Base-by-base conservation (phyloP, 2,797 vertebrate genomes). In the Gymnocypris eckloni region DNA sequence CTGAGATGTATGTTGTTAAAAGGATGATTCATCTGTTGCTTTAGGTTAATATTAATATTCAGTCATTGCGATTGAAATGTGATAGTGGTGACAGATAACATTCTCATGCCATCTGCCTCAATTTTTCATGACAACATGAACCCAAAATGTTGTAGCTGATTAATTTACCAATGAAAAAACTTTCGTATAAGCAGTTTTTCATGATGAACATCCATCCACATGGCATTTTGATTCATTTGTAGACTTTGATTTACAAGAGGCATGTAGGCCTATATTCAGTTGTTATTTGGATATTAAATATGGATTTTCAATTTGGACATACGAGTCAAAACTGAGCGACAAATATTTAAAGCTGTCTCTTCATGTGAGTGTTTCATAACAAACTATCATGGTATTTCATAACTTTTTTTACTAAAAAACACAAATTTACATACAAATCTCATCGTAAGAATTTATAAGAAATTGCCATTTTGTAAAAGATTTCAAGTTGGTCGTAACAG, bases 21-120 rank as follows among this genome's bases (percentile, higher is more conserved):
- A 93, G 73, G 90, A 94, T 95, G 93, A 94, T 96, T 94, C 95
- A 89, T 89, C 90, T 95, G 94, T 92, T 94, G 93, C 91, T 89
- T 28, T 28, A 90, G 89, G 86, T 92, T 93, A 92, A 92, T 33
- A 33, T 91, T 93, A 93, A 93, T 93, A 92, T 94, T 92, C 90
- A 77, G 50, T 92, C 13, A 2, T 54, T 92, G 70, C 2, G 11
- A 84, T 39, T 64, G 72, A 83, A 76, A 66, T 61, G 25, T 41
- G 39, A 82, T 28, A 56, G 9, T 6, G 7, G 4, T 50, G 73
- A 50, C 25, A 76, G 56, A 50, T 48, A 48, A 0, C 41, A 83
- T 64, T 83, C 79, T 45, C 45, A 22, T 81, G 43, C 79, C 45
- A 56, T 54, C 39, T 75, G 25, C 25, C 70, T 64, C 70, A 48